These are phyloP conservation scores for Tromatobia lineatoria DNA, from an alignment of 2,888 invertebrate genomes.

Conservation along the genomic window DNA sequence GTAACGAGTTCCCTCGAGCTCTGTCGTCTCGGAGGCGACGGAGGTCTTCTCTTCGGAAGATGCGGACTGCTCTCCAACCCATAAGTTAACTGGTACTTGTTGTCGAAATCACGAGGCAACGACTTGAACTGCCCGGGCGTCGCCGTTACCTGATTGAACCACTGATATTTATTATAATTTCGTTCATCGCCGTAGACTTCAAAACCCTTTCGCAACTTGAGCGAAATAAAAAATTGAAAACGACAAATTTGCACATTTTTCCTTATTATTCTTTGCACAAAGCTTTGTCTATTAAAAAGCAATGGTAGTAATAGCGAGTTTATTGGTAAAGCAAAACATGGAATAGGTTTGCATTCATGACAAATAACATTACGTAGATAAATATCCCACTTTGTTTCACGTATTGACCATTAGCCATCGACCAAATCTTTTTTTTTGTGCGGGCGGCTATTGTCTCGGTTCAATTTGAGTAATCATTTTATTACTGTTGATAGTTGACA, in stretches of 20 bases:
- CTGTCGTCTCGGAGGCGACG: slow-evolving; percentile 93
- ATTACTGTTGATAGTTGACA: no score
- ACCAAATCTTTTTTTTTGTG: no score
- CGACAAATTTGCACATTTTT: not conserved
- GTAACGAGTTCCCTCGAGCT: slow-evolving; percentile 83
- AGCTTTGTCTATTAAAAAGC: no score
- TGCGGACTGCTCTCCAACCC: slow-evolving; percentile 88
- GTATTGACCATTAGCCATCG: no score
- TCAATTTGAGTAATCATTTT: no score
- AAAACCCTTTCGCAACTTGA: not conserved
- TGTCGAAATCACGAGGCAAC: slow-evolving; percentile 86
- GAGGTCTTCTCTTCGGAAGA: slow-evolving; percentile 92
- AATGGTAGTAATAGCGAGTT: no score
- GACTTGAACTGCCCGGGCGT: slow-evolving; percentile 87
- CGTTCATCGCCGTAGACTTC: slow-evolving; percentile 11
- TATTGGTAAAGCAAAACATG: no score
- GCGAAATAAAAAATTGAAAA: slow-evolving; percentile 26
- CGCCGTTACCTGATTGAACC: slow-evolving; percentile 80
- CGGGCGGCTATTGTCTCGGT: no score
- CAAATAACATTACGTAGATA: no score
- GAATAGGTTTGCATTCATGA: no score
- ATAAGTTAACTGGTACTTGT: slow-evolving; percentile 86
- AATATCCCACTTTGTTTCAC: no score
- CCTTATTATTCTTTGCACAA: no score
- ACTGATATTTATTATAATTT: slow-evolving; percentile 71